Evolutionary conservation across 2,888 invertebrate genomes (phyloP), one percentile per base, ranked within the genome.

Genomic region (Lasius fuliginosus): DNA sequence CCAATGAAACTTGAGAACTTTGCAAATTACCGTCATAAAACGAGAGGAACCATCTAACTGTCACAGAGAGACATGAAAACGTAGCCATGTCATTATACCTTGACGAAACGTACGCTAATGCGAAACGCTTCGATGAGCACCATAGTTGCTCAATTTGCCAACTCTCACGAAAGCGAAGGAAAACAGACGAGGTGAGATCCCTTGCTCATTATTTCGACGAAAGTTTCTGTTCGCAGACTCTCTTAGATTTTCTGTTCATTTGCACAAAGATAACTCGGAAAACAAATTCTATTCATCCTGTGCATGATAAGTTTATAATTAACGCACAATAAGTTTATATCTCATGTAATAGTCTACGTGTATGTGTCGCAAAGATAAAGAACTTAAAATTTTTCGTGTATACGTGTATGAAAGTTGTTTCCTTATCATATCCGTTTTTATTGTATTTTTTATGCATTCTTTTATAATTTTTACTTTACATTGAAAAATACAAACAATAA

Each of bases 51-150:
- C n/a, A 27, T 68, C 33, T 40, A 71, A 62, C 8, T 58, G 36
- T 46, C 60, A n/a, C 42, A 33, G 36, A 53, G 64, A 82, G 84
- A 82, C 85, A 86, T 86, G 90, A 87, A 90, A 86, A 90, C 90
- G 86, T 87, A 90, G 85, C 84, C 85, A 71, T 68, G 75, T 84
- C 87, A 69, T 82, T 74, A 74, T 56, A 75, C n/a, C 64, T 30
- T 18, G 68, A 49, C 40, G 65, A 76, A 81, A 79, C 42, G 81
- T 60, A 30, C 68, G 77, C 64, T 87, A 85, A 89, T 89, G 85
- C 84, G 83, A 68, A 65, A 83, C 77, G 64, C 85, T 83, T 82
- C 82, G 81, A 62, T 79, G 81, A 40, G 67, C 73, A 36, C 27
- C 40, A 49, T 81, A 73, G 73, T 81, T 81, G 73, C 60, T 62